Percentiles rank a stretch among this genome's conserved stretches.
Evolutionary conservation across 2,888 invertebrate species (phyloP).

Genomic region (Thereva nobilitata): DNA sequence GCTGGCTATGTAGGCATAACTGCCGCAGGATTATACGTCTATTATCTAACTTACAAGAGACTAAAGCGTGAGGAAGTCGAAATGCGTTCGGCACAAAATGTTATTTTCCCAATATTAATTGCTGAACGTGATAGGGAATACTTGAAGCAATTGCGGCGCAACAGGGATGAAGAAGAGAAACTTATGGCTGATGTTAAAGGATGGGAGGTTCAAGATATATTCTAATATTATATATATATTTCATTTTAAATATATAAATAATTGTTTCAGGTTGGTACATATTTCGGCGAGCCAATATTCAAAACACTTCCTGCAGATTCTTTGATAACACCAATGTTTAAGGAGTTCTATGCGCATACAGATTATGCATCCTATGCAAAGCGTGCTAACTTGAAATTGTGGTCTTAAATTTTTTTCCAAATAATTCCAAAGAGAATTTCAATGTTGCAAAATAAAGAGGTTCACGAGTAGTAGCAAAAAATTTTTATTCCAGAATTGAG

Average conservation of each 20-base stretch:
- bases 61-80: conserved; percentile 68
- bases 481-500: too few species aligned
- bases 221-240: conserved; percentile 3
- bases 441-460: too few species aligned
- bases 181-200: conserved; percentile 89
- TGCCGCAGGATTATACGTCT: conserved; percentile 63
- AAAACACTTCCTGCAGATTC: conserved; percentile 68
- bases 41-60: conserved; percentile 62
- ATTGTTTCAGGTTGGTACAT: conserved; percentile 68
- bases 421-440: too few species aligned
- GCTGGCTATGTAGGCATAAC: conserved; percentile 66
- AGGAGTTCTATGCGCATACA: conserved; percentile 75
- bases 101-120: conserved; percentile 73
- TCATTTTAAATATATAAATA: not conserved
- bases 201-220: conserved; percentile 68
- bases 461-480: too few species aligned
- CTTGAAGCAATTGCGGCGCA: conserved; percentile 75
- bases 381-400: conserved; percentile 62
- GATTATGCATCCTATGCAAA: conserved; percentile 60
- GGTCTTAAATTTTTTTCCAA: conserved; percentile 57
- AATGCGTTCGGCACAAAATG: conserved; percentile 75
- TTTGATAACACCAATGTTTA: conserved; percentile 66
- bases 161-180: conserved; percentile 81
- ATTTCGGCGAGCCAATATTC: conserved; percentile 82
- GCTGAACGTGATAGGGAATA: conserved; percentile 87